Base-by-base conservation (phyloP, 2,888 invertebrate species). In the Eupithecia abbreviata region DNA sequence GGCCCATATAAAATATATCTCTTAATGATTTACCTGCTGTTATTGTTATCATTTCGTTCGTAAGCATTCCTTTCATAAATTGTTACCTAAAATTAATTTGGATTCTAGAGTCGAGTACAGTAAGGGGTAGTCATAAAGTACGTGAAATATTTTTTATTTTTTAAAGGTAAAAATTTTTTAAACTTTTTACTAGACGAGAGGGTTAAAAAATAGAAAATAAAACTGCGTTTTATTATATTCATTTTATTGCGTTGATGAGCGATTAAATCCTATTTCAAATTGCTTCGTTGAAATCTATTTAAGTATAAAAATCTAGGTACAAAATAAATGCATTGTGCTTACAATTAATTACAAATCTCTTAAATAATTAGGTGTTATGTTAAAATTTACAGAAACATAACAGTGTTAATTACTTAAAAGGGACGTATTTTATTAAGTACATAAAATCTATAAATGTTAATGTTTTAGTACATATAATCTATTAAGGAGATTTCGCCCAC, bases 371-470 rank as follows among this genome's bases (percentile, higher is more conserved):
- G 43, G 4, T 66, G 55, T 9, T 41, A 49, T 65, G 6, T 69
- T 74, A 69, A 77, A 77, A 77, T 18, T 74, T 72, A 74, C 30
- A 66, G 74, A 69, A 74, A 47, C 65, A 12, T 41, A 74, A 65
- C 76, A 15, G 18, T 55, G 42, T 43, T 68, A 49, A 65, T 42
- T 49, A 71, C 9, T 4, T 10, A 55, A 4, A 55, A 65, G 62
- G 47, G n/a, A 47, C 9, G 10, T 71, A 30, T 58, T 55, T n/a
- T 13, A 51, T 9, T 18, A 18, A 58, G 58, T 58, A 58, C 58
- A 58, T 55, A 51, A 47, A 55, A 7, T 55, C 55, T 55, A 58
- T 18, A 18, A 3, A 3, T 18, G 67, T 42, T n/a, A 67, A 66
- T 18, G 55, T 58, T 18, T 18, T 66, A 3, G 10, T 68, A 43